phyloP scores from a whole-genome alignment of 2,888 invertebrate genomes.

The Mystacides longicornis region DNA sequence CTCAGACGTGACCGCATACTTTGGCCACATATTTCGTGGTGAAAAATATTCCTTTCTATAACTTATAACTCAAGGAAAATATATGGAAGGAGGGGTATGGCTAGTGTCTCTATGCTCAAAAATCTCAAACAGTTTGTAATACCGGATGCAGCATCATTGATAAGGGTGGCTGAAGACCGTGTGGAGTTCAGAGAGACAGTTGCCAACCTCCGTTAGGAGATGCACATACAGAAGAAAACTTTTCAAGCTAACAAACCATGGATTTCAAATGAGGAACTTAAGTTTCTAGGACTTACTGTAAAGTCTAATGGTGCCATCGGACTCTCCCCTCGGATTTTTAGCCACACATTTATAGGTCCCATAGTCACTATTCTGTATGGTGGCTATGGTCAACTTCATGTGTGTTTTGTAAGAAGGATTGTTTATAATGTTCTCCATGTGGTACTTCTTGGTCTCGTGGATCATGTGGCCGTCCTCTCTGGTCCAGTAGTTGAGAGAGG shows the following conservation, averaged over 20 bases:
- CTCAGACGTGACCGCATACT: no score
- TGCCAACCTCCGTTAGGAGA: no score
- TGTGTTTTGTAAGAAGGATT: constrained; percentile 75
- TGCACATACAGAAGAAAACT: no score
- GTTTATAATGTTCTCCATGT: constrained; percentile 63
- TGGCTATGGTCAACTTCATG: constrained; percentile 75
- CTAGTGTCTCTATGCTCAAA: no score
- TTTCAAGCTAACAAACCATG: neutral
- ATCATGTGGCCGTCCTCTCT: constrained; percentile 84
- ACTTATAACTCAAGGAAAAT: no score
- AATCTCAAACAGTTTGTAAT: no score
- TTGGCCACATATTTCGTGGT: no score
- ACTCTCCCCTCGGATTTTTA: constrained; percentile 86
- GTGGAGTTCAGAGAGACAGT: no score
- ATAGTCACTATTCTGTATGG: constrained; percentile 72
- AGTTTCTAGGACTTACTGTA: constrained; percentile 63
- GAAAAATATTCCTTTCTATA: no score
- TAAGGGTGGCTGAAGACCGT: no score
- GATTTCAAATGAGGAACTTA: constrained; percentile 6
- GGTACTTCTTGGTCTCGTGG: constrained; percentile 76
- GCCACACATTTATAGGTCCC: constrained; percentile 84
- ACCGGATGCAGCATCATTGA: no score
- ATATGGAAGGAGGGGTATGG: no score
- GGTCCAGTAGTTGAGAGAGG: constrained; percentile 87
- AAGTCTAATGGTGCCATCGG: constrained; percentile 80